Evolutionary conservation across 2,113 vertebrate genomes (phyloP).

Genomic region (Anarhynchus alexandrinus): DNA sequence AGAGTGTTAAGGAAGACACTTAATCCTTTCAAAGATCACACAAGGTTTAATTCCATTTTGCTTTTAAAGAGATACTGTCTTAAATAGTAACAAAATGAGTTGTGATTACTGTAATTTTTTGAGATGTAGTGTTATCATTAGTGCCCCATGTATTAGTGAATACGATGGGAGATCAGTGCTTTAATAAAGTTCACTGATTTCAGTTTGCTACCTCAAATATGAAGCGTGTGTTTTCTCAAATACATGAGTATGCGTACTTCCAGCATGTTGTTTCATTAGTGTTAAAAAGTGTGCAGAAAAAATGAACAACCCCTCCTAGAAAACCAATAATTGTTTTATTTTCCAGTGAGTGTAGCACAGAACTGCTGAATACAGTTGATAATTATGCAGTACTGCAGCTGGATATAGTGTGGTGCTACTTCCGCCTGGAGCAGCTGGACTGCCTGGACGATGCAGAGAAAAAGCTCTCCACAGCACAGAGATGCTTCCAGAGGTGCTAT

Average conservation of each 20-base stretch:
- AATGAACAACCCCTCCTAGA: not conserved
- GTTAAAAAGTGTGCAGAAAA: not conserved
- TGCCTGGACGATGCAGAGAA: conserved; percentile 85
- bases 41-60: not conserved
- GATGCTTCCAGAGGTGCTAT: conserved; percentile 87
- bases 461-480: conserved; percentile 83
- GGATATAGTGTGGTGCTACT: conserved; percentile 95
- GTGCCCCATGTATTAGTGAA: not conserved
- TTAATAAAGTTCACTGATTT: not conserved
- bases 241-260: not conserved
- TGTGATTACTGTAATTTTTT: not conserved
- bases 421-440: conserved; percentile 81
- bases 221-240: not conserved
- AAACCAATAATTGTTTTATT: not conserved
- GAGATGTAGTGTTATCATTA: not conserved
- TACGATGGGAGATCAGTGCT: not conserved
- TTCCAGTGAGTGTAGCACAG: conserved; percentile 80
- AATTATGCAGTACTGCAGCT: conserved; percentile 95
- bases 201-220: not conserved
- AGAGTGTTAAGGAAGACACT: not conserved
- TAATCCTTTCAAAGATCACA: not conserved
- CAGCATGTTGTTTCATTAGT: not conserved
- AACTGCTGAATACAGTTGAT: conserved; percentile 86
- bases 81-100: not conserved
- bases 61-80: not conserved